Conservation (phyloP, 2,888 invertebrate species). For the Coenonympha glycerion region DNA sequence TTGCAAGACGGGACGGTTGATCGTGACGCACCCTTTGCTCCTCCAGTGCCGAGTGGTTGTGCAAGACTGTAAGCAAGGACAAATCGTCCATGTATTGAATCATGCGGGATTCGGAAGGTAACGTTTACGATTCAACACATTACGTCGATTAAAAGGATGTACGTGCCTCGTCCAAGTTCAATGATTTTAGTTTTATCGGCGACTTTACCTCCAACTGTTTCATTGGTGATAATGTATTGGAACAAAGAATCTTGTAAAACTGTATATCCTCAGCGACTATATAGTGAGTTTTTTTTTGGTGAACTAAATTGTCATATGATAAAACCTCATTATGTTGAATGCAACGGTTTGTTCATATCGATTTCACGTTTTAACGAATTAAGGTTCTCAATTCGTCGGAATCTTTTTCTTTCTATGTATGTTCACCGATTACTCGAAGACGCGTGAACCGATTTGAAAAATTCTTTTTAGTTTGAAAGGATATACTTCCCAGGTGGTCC, state of each 20-base stretch:
- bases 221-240: conserved; percentile 12
- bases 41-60: conserved; percentile 39
- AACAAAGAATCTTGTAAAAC: conserved; percentile 1
- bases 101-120: conserved; percentile 32
- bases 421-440: too few species aligned
- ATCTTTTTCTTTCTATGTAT: too few species aligned
- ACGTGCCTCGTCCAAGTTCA: conserved; percentile 28
- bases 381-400: too few species aligned
- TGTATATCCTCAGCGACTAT: not conserved
- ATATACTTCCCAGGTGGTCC: too few species aligned
- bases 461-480: too few species aligned
- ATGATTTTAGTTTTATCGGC: conserved; percentile 25
- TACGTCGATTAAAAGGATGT: conserved; percentile 30
- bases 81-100: conserved; percentile 32
- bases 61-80: conserved; percentile 54
- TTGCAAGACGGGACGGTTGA: conserved; percentile 35
- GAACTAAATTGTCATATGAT: too few species aligned
- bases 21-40: conserved; percentile 50
- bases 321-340: too few species aligned
- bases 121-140: conserved; percentile 29
- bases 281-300: not conserved
- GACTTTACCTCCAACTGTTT: conserved; percentile 13
- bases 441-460: too few species aligned
- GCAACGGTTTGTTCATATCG: too few species aligned
- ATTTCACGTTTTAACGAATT: too few species aligned